phyloP scores from a whole-genome alignment of 2,113 vertebrate species.

The Hiodon alosoides region DNA sequence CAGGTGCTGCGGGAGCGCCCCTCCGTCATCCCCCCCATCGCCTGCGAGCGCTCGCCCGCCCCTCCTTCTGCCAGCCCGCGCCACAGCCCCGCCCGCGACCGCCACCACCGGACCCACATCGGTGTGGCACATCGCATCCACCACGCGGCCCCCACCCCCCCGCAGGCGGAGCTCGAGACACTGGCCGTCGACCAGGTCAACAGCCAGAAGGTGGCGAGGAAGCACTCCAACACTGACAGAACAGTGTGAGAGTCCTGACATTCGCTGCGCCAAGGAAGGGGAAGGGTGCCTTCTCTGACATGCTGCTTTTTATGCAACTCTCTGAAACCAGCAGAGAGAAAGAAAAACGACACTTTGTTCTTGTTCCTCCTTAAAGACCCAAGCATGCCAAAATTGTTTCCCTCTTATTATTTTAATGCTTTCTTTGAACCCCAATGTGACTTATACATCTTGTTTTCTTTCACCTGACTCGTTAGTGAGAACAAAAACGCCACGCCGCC shows the following conservation, averaged over 20 bases:
- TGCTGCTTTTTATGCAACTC: conserved; percentile 65
- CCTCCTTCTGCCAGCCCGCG: conserved; percentile 64
- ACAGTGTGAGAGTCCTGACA: conserved; percentile 72
- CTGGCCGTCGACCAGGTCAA: conserved; percentile 90
- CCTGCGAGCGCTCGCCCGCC: conserved; percentile 62
- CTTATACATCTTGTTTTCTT: conserved; percentile 35
- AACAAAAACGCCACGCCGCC: conserved; percentile 51
- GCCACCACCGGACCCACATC: conserved; percentile 74
- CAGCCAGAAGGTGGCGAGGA: conserved; percentile 75
- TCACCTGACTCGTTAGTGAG: conserved; percentile 28
- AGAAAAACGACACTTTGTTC: conserved; percentile 35
- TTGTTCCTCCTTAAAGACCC: conserved; percentile 37
- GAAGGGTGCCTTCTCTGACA: conserved; percentile 41
- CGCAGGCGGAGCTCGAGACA: conserved; percentile 75
- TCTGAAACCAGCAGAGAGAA: conserved; percentile 48
- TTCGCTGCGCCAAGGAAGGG: conserved; percentile 15
- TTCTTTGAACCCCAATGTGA: conserved; percentile 39
- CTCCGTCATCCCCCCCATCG: conserved; percentile 83
- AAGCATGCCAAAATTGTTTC: conserved; percentile 77
- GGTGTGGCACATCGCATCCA: conserved; percentile 89
- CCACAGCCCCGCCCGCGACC: conserved; percentile 72
- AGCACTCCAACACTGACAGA: conserved; percentile 87
- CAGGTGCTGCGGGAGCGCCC: conserved; percentile 82
- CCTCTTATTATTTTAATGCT: conserved; percentile 27
- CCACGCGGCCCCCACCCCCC: conserved; percentile 55